These are phyloP conservation scores for Phataginus tricuspis DNA, from an alignment of 2,797 vertebrate genomes.

Conservation along the genomic window DNA sequence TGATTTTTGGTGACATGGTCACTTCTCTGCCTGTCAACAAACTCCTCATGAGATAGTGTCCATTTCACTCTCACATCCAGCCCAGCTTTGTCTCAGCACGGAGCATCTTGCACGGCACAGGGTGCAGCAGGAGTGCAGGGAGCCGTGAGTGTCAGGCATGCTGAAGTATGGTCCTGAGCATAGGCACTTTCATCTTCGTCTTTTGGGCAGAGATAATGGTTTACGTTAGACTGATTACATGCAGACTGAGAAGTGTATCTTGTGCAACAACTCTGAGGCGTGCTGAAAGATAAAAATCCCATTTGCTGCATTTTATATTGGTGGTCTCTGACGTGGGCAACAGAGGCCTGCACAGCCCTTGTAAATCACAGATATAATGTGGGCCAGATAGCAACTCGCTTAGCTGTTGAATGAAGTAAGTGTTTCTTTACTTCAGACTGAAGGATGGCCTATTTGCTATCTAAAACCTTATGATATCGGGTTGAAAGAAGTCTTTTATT, in stretches of 20 bases:
- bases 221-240: constrained; percentile 85
- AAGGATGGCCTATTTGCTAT: constrained; percentile 78
- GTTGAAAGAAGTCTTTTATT: constrained; percentile 66
- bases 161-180: constrained; percentile 80
- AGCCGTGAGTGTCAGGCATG: constrained; percentile 79
- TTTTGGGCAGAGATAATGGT: constrained; percentile 85
- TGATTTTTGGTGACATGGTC: constrained; percentile 84
- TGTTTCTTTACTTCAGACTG: constrained; percentile 84
- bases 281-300: constrained; percentile 89
- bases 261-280: constrained; percentile 80
- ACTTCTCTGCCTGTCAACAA: constrained; percentile 83
- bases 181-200: constrained; percentile 77
- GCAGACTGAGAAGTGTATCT: constrained; percentile 82
- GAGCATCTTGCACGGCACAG: constrained; percentile 69
- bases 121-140: constrained; percentile 64
- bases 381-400: constrained; percentile 86
- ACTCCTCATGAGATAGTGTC: constrained; percentile 72
- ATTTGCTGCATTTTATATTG: constrained; percentile 88
- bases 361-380: constrained; percentile 87
- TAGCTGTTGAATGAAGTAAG: constrained; percentile 85
- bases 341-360: constrained; percentile 83
- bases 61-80: constrained; percentile 55
- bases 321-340: constrained; percentile 85
- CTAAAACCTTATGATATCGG: constrained; percentile 64
- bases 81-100: constrained; percentile 62